Base-by-base conservation (phyloP, 2,113 vertebrate species). In the Eonycteris spelaea region DNA sequence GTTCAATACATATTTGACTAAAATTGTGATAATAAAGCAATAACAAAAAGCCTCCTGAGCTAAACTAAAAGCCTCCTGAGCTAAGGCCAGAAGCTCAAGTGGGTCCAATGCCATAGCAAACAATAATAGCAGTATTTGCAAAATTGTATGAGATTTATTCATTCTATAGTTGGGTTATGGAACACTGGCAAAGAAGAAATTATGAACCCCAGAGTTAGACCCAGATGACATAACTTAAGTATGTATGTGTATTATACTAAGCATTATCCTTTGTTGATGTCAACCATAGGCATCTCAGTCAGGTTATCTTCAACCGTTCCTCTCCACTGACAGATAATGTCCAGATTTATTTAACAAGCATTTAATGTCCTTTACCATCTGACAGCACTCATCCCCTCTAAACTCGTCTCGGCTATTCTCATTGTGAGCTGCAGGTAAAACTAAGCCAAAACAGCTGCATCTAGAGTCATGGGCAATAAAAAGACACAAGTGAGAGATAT, bases 321-420 rank as follows among this genome's bases (percentile, higher is more conserved):
- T 51, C 65, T 89, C n/a, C 35, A 78, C 28, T 86, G 57, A 79
- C 53, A 65, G 30, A n/a, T 84, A 88, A 91, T 7, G 2, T 80
- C 33, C 77, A 96, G 67, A 96, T 90, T 94, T 93, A 78, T 88
- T 74, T 73, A 97, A 77, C 9, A 73, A 26, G 40, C 43, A 70
- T 68, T 82, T 89, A 91, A 92, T 53, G 35, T 30, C 80, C 48
- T 95, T 68, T 92, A 38, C 63, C 30, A 30, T 94, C 78, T 86
- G 45, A 73, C 30, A 53, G 82, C 1, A 3, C 51, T 91, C 68
- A 57, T 1, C 40, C 38, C 14, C 59, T 93, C 67, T n/a, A 74
- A 55, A 67, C 38, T 55, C 61, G 75, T 78, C 57, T 53, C n/a
- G 53, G 33, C 40, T 82, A 48, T 24, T 77, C 26, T 19, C 38